phyloP scores from a whole-genome alignment of 2,797 vertebrate species.

The Sciurus vulgaris region DNA sequence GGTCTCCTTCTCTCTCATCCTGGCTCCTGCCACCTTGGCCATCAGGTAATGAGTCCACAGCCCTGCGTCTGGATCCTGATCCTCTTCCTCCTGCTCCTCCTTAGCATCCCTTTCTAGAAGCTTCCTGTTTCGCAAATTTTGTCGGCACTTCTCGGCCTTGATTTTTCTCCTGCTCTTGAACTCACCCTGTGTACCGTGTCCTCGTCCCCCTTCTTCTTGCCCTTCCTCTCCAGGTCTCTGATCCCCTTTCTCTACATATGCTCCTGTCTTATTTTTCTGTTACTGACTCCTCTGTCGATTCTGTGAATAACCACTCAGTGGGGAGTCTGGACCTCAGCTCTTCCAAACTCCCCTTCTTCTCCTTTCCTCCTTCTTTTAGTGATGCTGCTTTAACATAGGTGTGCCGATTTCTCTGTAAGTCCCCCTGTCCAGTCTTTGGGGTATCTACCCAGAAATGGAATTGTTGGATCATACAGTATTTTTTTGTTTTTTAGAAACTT shows the following conservation, averaged over 20 bases:
- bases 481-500: no score
- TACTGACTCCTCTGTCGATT: background rate
- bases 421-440: background rate
- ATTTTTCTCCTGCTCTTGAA: background rate
- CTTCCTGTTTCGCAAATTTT: background rate
- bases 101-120: background rate
- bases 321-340: background rate
- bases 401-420: background rate
- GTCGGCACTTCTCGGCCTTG: background rate
- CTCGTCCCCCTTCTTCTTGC: background rate
- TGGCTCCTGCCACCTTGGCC: background rate
- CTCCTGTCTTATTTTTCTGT: background rate
- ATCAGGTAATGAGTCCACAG: background rate
- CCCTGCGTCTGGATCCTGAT: no score
- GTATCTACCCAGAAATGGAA: background rate
- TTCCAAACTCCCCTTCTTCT: background rate
- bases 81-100: background rate
- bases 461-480: background rate
- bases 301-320: background rate
- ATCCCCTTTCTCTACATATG: background rate
- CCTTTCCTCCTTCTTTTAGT: background rate
- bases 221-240: background rate
- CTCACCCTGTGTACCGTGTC: background rate
- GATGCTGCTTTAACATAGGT: background rate
- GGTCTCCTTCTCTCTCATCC: no score